Conservation (phyloP, 1,140 invertebrate genomes). For the Notospermus geniculatus region DNA sequence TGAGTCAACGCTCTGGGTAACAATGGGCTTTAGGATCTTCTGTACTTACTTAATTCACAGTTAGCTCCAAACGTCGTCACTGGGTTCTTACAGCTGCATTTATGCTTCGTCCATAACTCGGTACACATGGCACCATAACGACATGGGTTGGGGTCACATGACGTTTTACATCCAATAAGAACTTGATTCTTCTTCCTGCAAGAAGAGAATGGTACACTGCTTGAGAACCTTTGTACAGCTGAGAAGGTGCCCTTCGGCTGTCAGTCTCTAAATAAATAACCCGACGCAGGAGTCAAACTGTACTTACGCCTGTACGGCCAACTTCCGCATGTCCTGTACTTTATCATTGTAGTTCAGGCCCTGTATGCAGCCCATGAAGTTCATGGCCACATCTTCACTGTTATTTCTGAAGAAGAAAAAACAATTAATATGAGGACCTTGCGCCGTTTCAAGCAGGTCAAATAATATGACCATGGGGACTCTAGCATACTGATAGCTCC, state of each 20-base stretch:
- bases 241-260: too few relatives aligned
- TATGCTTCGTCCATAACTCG: conserved; percentile 88
- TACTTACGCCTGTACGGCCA: too few relatives aligned
- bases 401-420: conserved; percentile 63
- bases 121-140: conserved; percentile 86
- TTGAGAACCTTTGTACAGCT: too few relatives aligned
- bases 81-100: conserved; percentile 74
- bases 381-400: conserved; percentile 77
- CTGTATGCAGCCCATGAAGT: conserved; percentile 88
- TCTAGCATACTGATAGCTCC: too few relatives aligned
- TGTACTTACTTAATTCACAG: conserved; percentile 81
- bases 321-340: conserved; percentile 77
- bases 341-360: conserved; percentile 88
- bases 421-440: too few relatives aligned
- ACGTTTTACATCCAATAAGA: conserved; percentile 87
- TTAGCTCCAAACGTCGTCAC: conserved; percentile 86
- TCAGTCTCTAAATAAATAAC: too few relatives aligned
- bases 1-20: too few relatives aligned
- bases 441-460: too few relatives aligned
- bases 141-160: conserved; percentile 90
- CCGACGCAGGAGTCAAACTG: too few relatives aligned
- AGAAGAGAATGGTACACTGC: too few relatives aligned
- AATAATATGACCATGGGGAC: too few relatives aligned
- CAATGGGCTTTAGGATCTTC: conserved; percentile 5
- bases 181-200: conserved; percentile 48